A percentile compares a stretch with the other conserved stretches of the same genome.
Conservation (phyloP, 1,140 invertebrate genomes). For the Papilio polyxenes region DNA sequence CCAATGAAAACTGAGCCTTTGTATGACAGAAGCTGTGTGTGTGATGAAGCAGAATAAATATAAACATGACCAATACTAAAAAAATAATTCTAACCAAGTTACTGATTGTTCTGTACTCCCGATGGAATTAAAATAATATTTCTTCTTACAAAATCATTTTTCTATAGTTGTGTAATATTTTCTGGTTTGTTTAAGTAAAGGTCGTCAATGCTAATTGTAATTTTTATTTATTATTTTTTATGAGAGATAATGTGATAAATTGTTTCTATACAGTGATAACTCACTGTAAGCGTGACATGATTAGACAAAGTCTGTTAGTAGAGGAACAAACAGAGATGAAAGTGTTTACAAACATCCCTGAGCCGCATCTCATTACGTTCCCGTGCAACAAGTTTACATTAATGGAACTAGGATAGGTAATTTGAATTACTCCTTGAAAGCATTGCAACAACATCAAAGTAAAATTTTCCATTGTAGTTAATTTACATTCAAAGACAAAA, state of each 20-base stretch:
- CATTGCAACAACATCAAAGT: neutral
- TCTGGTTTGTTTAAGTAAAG: too few relatives aligned
- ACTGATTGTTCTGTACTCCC: neutral
- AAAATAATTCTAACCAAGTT: neutral
- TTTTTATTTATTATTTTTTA: too few relatives aligned
- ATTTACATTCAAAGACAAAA: neutral
- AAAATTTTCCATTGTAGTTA: neutral
- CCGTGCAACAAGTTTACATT: neutral
- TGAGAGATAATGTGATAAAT: neutral
- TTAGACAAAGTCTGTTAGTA: constrained; percentile 4
- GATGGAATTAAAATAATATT: neutral
- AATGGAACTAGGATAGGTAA: constrained; percentile 1
- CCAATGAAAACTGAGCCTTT: too few relatives aligned
- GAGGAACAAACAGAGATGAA: neutral
- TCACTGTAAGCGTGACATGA: neutral
- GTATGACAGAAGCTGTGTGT: too few relatives aligned
- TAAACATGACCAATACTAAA: neutral
- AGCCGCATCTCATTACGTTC: constrained; percentile 2
- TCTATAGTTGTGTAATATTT: too few relatives aligned
- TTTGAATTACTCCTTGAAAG: neutral
- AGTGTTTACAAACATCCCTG: constrained; percentile 16
- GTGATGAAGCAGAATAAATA: neutral
- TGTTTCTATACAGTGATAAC: neutral
- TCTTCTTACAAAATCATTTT: too few relatives aligned
- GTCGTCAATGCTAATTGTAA: too few relatives aligned